Conservation (phyloP, 2,888 invertebrate species). For the Drosophila crucigera region DNA sequence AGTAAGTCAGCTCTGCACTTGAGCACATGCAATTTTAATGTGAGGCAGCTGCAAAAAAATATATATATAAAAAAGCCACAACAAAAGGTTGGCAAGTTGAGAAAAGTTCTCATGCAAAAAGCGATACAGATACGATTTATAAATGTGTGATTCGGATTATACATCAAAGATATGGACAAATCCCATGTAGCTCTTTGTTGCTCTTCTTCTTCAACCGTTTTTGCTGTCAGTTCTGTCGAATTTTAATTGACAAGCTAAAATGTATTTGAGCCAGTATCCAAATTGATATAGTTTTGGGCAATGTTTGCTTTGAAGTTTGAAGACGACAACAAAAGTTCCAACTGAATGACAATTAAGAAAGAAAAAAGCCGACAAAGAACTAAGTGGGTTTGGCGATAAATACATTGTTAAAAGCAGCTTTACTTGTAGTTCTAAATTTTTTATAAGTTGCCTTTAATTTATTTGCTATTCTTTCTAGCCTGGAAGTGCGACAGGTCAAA, state of each 20-base stretch:
- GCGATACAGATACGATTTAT: conserved; percentile 10
- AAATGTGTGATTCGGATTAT: conserved; percentile 37
- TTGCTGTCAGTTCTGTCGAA: neutral
- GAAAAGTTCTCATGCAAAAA: conserved; percentile 16
- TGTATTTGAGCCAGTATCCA: conserved; percentile 2
- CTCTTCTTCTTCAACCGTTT: neutral
- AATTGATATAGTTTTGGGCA: neutral
- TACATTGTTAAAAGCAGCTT: neutral
- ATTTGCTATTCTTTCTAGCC: neutral
- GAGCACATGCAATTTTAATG: conserved; percentile 60
- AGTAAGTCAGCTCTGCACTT: conserved; percentile 34
- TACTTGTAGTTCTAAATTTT: neutral
- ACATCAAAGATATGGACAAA: conserved; percentile 26
- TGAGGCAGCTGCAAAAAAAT: conserved; percentile 29
- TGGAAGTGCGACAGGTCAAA: neutral
- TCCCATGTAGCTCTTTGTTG: conserved; percentile 14
- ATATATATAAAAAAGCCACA: conserved; percentile 55
- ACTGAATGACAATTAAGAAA: neutral
- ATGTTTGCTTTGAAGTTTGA: neutral
- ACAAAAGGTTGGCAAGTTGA: conserved; percentile 55
- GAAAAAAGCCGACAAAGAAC: neutral
- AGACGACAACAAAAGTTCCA: neutral
- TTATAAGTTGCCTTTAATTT: neutral
- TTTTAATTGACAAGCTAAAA: conserved; percentile 32
- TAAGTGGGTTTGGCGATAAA: neutral